Percentiles rank a stretch among this genome's conserved stretches.
Conservation (phyloP, 2,797 vertebrate genomes). For the Sebastes taczanowskii region DNA sequence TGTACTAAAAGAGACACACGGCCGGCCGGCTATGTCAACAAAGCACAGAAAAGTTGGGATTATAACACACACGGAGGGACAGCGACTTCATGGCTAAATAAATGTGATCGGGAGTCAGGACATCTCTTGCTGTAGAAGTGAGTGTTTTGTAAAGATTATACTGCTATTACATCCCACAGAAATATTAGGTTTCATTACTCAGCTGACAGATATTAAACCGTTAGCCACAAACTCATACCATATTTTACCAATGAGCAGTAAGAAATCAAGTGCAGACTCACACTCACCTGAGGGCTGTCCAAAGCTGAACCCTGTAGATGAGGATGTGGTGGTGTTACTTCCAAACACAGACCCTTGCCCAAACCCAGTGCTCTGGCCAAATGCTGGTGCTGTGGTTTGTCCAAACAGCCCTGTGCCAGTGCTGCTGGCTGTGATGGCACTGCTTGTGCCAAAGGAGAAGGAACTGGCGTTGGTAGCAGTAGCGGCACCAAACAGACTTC, state of each 20-base stretch:
- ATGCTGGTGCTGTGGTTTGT: constrained; percentile 81
- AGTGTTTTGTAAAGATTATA: no score
- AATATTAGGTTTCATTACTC: neutral
- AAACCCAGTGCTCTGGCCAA: constrained; percentile 89
- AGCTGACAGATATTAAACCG: neutral
- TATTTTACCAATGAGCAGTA: neutral
- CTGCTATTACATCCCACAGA: neutral
- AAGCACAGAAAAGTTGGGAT: no score
- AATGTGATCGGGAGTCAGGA: neutral
- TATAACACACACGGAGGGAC: no score
- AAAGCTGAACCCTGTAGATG: constrained; percentile 91
- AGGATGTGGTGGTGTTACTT: constrained; percentile 85
- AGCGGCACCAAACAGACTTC: constrained; percentile 81
- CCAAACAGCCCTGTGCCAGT: constrained; percentile 83
- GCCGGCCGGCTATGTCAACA: no score
- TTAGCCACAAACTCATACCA: neutral
- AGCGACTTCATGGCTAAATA: no score
- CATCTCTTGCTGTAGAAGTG: neutral
- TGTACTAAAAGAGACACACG: neutral
- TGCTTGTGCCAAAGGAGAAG: constrained; percentile 87
- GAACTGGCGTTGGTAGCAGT: constrained; percentile 80
- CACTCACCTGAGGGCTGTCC: constrained; percentile 90
- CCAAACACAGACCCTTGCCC: constrained; percentile 89
- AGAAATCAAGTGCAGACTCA: neutral
- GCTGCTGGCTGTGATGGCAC: constrained; percentile 71